These are phyloP conservation scores for Hemaris fuciformis DNA, from an alignment of 2,888 invertebrate genomes.

Conservation along the genomic window DNA sequence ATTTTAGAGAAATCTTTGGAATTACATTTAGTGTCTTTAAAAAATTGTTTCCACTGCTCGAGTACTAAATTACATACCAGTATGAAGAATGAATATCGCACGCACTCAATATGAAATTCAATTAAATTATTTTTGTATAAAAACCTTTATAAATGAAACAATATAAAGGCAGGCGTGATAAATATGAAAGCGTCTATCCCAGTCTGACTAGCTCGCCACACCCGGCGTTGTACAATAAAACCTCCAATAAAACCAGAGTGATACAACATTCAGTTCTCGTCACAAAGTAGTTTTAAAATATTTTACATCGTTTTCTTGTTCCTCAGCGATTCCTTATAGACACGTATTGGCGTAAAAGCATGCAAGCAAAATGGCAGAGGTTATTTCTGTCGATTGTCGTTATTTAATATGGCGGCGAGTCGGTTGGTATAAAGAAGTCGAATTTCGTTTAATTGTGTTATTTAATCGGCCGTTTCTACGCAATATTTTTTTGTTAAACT, in stretches of 20 bases:
- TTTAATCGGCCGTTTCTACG: neutral
- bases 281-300: constrained; percentile 19
- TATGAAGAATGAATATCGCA: too few species aligned
- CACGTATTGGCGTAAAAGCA: constrained; percentile 1
- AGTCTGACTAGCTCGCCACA: neutral
- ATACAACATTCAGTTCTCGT: constrained; percentile 40
- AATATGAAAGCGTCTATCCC: neutral
- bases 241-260: constrained; percentile 48
- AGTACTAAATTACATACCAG: too few species aligned
- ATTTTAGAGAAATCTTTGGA: too few species aligned
- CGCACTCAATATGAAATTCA: too few species aligned
- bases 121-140: too few species aligned
- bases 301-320: neutral
- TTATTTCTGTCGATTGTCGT: neutral
- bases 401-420: neutral
- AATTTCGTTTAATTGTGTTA: neutral
- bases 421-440: neutral
- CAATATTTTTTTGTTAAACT: neutral
- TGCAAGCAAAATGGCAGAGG: neutral
- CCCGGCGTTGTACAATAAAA: constrained; percentile 50
- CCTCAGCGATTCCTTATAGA: neutral
- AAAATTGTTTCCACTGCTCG: too few species aligned
- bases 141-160: too few species aligned
- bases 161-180: constrained; percentile 23
- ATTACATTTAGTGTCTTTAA: too few species aligned